Conservation (phyloP, 2,113 vertebrate species). For the Zosterops lateralis region DNA sequence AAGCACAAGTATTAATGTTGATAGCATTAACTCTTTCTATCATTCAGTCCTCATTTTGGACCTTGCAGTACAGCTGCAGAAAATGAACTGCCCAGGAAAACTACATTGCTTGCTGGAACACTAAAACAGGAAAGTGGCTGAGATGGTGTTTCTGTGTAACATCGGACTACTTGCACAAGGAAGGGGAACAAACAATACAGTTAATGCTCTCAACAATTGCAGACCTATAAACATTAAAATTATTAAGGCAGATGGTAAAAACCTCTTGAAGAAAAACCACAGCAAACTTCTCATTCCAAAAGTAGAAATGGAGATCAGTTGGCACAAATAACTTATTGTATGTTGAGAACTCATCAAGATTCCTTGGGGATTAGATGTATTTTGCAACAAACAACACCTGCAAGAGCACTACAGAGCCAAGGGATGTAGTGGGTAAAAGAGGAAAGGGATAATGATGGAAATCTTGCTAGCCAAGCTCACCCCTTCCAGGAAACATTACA, state of each 20-base stretch:
- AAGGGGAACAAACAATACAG: background rate
- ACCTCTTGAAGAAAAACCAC: background rate
- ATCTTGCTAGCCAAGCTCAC: conserved; percentile 4
- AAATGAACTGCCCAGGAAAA: background rate
- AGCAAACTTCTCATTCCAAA: background rate
- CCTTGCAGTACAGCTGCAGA: background rate
- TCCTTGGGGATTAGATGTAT: conserved; percentile 6
- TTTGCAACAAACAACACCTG: conserved; percentile 66
- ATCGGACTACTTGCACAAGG: background rate
- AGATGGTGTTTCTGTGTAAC: background rate
- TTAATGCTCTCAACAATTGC: background rate
- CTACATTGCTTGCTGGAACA: background rate
- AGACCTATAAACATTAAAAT: background rate
- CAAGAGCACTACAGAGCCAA: background rate
- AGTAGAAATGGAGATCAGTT: background rate
- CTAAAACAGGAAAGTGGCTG: background rate
- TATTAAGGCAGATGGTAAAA: background rate
- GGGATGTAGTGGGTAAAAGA: background rate
- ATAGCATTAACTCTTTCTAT: background rate
- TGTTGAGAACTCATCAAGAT: background rate
- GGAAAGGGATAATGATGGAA: conserved; percentile 29
- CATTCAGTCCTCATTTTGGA: background rate
- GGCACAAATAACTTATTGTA: background rate
- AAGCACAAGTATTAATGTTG: background rate
- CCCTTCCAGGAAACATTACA: conserved; percentile 44